Percentiles rank a stretch among this genome's conserved stretches.
Evolutionary conservation across 2,888 invertebrate species (phyloP).

Genomic region (Julus scandinavius): DNA sequence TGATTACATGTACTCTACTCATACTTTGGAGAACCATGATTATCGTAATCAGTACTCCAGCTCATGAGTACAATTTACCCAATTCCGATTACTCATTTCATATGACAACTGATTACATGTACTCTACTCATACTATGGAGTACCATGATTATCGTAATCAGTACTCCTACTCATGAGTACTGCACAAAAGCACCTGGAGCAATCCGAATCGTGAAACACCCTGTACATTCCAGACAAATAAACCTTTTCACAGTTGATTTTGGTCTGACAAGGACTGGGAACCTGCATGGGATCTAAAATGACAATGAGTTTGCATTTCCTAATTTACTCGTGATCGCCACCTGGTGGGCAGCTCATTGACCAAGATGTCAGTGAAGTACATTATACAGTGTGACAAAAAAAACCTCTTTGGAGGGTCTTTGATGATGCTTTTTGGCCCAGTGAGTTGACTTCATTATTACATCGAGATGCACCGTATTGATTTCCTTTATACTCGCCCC

Average conservation of each 20-base stretch:
- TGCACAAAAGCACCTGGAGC: too few relatives aligned
- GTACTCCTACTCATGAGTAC: too few relatives aligned
- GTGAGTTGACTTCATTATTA: not conserved
- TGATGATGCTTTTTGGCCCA: slow-evolving; percentile 6
- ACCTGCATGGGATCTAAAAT: slow-evolving; percentile 7
- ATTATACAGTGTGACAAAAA: not conserved
- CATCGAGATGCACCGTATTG: not conserved
- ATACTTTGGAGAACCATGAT: too few relatives aligned
- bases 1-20: too few relatives aligned
- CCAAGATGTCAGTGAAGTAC: slow-evolving; percentile 20
- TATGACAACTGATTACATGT: too few relatives aligned
- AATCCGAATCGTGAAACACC: not conserved
- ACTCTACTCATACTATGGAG: too few relatives aligned
- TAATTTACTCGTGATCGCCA: slow-evolving; percentile 21
- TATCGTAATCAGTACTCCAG: too few relatives aligned
- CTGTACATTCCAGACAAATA: not conserved
- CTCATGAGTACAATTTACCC: too few relatives aligned
- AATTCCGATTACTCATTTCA: too few relatives aligned
- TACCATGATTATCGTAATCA: too few relatives aligned
- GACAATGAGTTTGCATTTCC: slow-evolving; percentile 33
- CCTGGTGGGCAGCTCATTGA: slow-evolving; percentile 33
- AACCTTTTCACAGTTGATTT: slow-evolving; percentile 15
- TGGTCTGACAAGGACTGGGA: not conserved
- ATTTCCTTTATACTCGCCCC: slow-evolving; percentile 14
- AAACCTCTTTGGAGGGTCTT: slow-evolving; percentile 19